Base-by-base conservation (phyloP, 1,140 invertebrate genomes). In the Ridgeia piscesae region DNA sequence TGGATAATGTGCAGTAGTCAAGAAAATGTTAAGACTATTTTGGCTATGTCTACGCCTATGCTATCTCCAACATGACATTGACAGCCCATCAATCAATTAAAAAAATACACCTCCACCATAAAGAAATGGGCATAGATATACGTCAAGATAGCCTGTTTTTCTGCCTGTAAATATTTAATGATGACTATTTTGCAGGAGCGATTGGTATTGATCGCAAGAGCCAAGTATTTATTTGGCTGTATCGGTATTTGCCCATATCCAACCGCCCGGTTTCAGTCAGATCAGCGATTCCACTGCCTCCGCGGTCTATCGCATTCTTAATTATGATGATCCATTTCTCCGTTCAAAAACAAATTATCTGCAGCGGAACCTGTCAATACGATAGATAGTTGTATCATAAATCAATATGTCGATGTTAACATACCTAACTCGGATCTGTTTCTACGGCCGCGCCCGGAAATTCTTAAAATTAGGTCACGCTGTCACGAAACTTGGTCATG, bases 401-500 rank as follows among this genome's bases (percentile, higher is more conserved):
- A 77, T 77, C 58, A 77, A 77, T 77, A 2, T 21, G 58, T 77
- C 58, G 58, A 14, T 77, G 58, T 77, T 77, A 27, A 77, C 11
- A 77, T 77, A 31, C 58, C 58, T 2, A 77, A 77, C 58, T 14
- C 58, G 27, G 58, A 77, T 77, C 58, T 77, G 58, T 77, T 77
- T 77, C 58, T 77, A 77, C 58, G 58, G 58, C 58, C 58, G 58
- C 58, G 58, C 58, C 58, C 58, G 58, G 58, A 77, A 77, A 77
- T 77, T 77, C 58, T 77, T 77, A 77, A 77, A 77, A 77, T 77
- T 31, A 77, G 58, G 58, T 77, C 58, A 77, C 58, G 58, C 58
- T 77, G 58, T 77, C 58, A 77, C 58, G 58, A 77, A 77, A 77
- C 58, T 77, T 77, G 58, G 58, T 77, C 58, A 77, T 77, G 58